Evolutionary conservation across 2,113 vertebrate species (phyloP).

Genomic region (Clarias magur): DNA sequence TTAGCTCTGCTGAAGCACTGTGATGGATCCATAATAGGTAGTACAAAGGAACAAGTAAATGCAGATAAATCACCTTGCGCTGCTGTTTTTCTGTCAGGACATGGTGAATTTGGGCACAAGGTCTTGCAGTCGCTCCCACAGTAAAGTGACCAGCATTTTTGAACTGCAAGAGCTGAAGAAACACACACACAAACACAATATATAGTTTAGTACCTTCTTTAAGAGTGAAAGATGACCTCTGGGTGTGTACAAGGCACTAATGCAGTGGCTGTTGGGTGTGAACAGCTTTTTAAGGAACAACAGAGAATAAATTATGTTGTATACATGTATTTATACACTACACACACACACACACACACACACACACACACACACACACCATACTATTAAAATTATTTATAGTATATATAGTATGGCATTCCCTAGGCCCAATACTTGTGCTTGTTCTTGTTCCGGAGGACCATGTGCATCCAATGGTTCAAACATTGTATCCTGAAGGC

Average conservation of each 20-base stretch:
- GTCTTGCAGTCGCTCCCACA: constrained; percentile 73
- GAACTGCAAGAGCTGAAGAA: constrained; percentile 80
- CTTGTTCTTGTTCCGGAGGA: no score
- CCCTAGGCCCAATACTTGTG: no score
- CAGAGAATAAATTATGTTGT: neutral
- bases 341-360: no score
- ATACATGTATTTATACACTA: neutral
- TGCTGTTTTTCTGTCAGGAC: constrained; percentile 75
- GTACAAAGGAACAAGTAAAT: neutral
- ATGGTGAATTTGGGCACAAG: constrained; percentile 82
- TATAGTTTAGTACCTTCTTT: neutral
- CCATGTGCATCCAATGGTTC: no score
- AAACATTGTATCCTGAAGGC: no score
- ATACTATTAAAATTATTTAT: no score
- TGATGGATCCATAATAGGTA: neutral
- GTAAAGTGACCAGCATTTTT: constrained; percentile 72
- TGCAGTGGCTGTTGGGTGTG: neutral
- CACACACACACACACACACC: no score
- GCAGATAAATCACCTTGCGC: constrained; percentile 70
- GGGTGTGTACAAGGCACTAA: neutral
- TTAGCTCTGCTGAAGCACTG: neutral
- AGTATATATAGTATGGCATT: no score
- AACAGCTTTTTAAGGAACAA: neutral
- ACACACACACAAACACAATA: neutral
- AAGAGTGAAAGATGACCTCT: neutral